These are phyloP conservation scores for Crepidodera aurea DNA, from an alignment of 2,888 invertebrate genomes.

Conservation along the genomic window DNA sequence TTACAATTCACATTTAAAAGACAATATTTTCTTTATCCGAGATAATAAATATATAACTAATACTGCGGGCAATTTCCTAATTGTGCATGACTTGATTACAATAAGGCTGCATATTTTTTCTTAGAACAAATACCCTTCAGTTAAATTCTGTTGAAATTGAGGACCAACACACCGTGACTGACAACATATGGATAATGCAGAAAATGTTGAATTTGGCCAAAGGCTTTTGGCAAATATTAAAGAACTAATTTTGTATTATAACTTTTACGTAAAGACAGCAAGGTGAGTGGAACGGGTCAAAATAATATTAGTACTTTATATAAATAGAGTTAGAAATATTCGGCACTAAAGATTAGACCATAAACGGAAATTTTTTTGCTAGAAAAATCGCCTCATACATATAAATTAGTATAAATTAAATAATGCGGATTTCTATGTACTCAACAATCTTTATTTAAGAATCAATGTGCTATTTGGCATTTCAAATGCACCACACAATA, in stretches of 20 bases:
- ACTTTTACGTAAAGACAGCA: too few species aligned
- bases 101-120: conserved; percentile 34
- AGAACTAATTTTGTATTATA: too few species aligned
- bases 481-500: conserved; percentile 40
- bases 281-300: too few species aligned
- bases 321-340: too few species aligned
- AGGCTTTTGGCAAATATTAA: too few species aligned
- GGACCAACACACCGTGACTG: neutral
- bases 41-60: conserved; percentile 31
- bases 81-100: conserved; percentile 40
- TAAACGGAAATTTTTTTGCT: too few species aligned
- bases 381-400: too few species aligned
- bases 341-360: too few species aligned
- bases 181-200: neutral
- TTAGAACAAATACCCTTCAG: conserved; percentile 28
- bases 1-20: too few species aligned
- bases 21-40: too few species aligned
- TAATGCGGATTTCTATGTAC: conserved; percentile 7
- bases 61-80: conserved; percentile 34
- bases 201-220: too few species aligned
- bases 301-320: too few species aligned
- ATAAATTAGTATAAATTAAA: conserved; percentile 22
- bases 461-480: conserved; percentile 33
- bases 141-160: conserved; percentile 15
- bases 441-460: conserved; percentile 7